Percentiles rank a stretch among this genome's conserved stretches.
These are phyloP conservation scores for Catagonus wagneri DNA, from an alignment of 2,113 vertebrate genomes.

Conservation along the genomic window DNA sequence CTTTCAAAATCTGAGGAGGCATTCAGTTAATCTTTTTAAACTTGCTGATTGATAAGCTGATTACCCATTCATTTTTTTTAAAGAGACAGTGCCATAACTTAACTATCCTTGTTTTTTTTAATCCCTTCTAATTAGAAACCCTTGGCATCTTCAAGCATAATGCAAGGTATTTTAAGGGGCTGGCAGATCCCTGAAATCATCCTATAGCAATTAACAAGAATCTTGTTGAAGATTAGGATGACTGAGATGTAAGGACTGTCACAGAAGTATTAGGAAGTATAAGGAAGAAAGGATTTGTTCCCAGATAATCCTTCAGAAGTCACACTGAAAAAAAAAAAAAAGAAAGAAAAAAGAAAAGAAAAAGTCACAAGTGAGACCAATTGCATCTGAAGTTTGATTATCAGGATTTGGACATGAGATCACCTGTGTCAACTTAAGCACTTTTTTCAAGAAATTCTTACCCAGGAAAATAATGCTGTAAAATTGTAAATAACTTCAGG, in stretches of 20 bases:
- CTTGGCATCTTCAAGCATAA: neutral
- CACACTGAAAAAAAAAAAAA: neutral
- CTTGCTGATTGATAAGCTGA: neutral
- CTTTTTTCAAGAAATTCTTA: slow-evolving; percentile 8
- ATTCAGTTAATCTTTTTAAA: neutral
- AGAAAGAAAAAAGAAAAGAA: too few species aligned
- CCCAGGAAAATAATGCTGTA: neutral
- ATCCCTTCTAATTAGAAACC: neutral
- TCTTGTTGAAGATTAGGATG: neutral
- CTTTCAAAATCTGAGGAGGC: neutral
- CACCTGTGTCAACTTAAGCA: neutral
- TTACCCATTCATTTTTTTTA: neutral
- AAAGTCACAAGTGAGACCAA: neutral
- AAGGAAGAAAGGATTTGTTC: neutral
- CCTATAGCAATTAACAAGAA: neutral
- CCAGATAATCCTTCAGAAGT: neutral
- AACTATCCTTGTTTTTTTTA: neutral
- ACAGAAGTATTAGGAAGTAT: neutral
- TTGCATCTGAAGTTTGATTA: neutral
- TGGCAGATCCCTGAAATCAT: neutral
- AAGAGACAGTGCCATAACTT: neutral
- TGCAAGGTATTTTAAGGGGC: neutral
- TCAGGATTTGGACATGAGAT: neutral
- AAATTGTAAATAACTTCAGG: neutral
- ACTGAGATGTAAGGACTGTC: neutral